Conservation (phyloP, 2,797 vertebrate species). For the Halcyon smyrnensis region DNA sequence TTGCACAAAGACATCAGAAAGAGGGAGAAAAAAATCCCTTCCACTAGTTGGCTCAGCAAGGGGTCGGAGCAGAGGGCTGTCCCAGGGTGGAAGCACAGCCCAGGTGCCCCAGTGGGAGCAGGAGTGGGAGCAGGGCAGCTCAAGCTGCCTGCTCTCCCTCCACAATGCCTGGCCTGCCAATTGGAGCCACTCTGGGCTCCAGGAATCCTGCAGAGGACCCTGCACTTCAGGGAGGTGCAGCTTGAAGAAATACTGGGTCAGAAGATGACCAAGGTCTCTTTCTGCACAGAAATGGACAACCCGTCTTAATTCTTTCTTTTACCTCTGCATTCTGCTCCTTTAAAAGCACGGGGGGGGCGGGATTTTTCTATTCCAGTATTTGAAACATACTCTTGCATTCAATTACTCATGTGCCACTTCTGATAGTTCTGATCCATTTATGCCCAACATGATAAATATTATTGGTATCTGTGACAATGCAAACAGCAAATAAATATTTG, state of each 20-base stretch:
- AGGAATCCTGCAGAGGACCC: background rate
- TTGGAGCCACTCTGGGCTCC: background rate
- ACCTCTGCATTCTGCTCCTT: background rate
- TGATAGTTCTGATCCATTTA: background rate
- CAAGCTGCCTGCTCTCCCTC: background rate
- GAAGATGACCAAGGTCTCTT: background rate
- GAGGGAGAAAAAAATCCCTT: background rate
- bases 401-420: background rate
- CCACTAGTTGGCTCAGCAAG: background rate
- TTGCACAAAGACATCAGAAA: background rate
- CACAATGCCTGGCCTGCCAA: background rate
- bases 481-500: background rate
- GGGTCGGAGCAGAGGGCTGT: background rate
- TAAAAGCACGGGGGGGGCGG: fast-evolving
- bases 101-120: background rate
- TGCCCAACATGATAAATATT: background rate
- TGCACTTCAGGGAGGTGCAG: background rate
- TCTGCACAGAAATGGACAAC: background rate
- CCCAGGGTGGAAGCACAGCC: fast-evolving
- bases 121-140: fast-evolving
- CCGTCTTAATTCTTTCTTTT: background rate
- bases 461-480: background rate
- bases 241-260: background rate
- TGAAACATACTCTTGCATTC: background rate
- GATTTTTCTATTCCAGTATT: background rate